phyloP scores from a whole-genome alignment of 1,140 invertebrate species.

The Aporrectodea caliginosa region DNA sequence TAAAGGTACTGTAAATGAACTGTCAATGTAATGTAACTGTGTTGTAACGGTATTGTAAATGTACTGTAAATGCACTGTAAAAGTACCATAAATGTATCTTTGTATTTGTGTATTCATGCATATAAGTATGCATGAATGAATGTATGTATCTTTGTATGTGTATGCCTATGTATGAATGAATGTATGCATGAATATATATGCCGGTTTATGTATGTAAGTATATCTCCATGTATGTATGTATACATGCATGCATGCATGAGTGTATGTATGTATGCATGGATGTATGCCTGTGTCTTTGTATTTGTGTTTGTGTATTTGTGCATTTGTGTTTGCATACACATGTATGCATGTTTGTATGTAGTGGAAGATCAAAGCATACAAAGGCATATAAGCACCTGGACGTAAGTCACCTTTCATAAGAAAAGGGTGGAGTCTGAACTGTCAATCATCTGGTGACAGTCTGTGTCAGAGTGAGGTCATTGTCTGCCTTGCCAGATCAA shows the following conservation, averaged over 20 bases:
- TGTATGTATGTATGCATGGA: conserved; percentile 23
- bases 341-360: conserved; percentile 15
- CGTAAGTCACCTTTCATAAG: too few species aligned
- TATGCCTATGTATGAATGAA: conserved; percentile 9
- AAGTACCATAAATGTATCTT: conserved; percentile 1
- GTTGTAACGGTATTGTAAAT: too few species aligned
- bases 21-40: too few species aligned
- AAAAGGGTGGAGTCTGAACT: too few species aligned
- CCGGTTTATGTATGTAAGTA: conserved; percentile 25
- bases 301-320: conserved; percentile 18
- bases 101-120: not conserved
- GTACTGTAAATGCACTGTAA: too few species aligned
- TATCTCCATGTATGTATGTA: conserved; percentile 14
- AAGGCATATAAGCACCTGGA: too few species aligned
- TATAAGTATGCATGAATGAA: too few species aligned
- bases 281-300: conserved; percentile 19
- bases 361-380: too few species aligned
- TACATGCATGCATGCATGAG: conserved; percentile 6
- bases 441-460: too few species aligned
- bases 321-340: conserved; percentile 8
- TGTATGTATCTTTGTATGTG: conserved; percentile 15
- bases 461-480: too few species aligned
- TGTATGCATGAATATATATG: conserved; percentile 17
- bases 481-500: too few species aligned
- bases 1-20: too few species aligned